Conservation (phyloP, 1,140 invertebrate genomes). For the Zaprionus capensis region DNA sequence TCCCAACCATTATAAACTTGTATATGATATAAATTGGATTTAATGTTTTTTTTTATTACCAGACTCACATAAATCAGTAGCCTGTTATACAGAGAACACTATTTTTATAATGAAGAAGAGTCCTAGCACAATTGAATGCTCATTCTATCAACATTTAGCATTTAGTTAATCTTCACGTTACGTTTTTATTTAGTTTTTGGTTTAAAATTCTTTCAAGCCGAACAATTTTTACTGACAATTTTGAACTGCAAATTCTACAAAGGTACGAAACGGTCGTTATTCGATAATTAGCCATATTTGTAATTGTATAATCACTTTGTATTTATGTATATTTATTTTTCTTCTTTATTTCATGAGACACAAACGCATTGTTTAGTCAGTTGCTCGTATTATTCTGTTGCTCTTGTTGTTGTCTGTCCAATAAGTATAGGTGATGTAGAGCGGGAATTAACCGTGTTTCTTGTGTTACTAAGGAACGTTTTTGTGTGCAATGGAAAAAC, state of each 20-base stretch:
- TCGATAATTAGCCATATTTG: constrained; percentile 33
- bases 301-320: constrained; percentile 35
- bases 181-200: constrained; percentile 47
- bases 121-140: constrained; percentile 38
- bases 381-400: constrained; percentile 10
- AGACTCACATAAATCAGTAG: constrained; percentile 64
- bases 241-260: constrained; percentile 84
- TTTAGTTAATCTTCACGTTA: constrained; percentile 31
- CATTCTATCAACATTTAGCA: constrained; percentile 35
- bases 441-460: constrained; percentile 26
- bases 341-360: constrained; percentile 8
- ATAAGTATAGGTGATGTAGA: constrained; percentile 11
- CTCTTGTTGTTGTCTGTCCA: neutral
- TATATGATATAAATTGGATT: constrained; percentile 12
- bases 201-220: constrained; percentile 57
- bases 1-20: neutral
- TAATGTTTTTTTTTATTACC: constrained; percentile 59
- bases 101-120: constrained; percentile 48
- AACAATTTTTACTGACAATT: constrained; percentile 74
- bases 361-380: constrained; percentile 15
- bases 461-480: constrained; percentile 63
- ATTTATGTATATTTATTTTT: constrained; percentile 38
- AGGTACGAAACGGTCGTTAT: constrained; percentile 75
- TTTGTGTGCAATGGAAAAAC: constrained; percentile 33
- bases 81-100: constrained; percentile 65